phyloP scores from a whole-genome alignment of 1,140 invertebrate species.

The Bombus breviceps region DNA sequence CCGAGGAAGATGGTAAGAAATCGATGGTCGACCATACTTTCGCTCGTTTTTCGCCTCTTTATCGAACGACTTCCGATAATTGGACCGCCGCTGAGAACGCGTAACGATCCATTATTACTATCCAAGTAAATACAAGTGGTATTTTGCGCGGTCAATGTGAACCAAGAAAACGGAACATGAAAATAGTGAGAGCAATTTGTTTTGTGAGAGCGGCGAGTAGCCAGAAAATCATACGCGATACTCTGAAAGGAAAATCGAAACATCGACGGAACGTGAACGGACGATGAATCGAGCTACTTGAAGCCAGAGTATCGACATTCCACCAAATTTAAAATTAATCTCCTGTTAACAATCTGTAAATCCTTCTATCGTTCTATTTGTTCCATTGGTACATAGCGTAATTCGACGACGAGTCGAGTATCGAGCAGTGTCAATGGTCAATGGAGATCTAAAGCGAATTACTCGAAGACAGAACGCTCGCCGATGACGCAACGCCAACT shows the following conservation, averaged over 20 bases:
- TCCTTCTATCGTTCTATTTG: constrained; percentile 21
- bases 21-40: constrained; percentile 15
- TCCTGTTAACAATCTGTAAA: constrained; percentile 56
- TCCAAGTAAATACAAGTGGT: neutral
- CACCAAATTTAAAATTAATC: constrained; percentile 56
- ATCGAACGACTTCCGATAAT: constrained; percentile 7
- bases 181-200: neutral
- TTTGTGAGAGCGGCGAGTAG: neutral
- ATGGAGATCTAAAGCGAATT: constrained; percentile 54
- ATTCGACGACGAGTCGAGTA: constrained; percentile 14
- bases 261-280: neutral
- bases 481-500: neutral
- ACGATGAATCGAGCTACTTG: constrained; percentile 39
- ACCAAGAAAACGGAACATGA: neutral
- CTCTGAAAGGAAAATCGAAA: neutral
- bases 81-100: constrained; percentile 1
- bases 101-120: constrained; percentile 17
- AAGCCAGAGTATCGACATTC: constrained; percentile 36
- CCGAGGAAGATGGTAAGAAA: neutral
- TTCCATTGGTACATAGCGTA: neutral
- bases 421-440: constrained; percentile 36
- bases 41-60: neutral
- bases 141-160: neutral
- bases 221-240: neutral
- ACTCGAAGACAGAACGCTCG: constrained; percentile 25